Conservation (phyloP, 2,797 vertebrate species). For the Enteromius argenteus region DNA sequence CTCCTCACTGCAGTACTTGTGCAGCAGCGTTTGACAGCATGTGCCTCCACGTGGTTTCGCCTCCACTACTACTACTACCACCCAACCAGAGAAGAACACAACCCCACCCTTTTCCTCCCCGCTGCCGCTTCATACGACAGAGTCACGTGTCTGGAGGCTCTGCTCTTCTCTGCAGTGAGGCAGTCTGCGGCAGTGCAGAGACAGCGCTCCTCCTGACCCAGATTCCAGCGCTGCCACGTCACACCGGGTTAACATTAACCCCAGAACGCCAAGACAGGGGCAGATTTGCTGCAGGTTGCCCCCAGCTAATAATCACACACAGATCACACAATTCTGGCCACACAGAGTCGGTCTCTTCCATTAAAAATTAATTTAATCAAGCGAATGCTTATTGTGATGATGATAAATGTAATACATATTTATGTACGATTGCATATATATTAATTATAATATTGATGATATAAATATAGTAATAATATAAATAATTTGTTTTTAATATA, state of each 20-base stretch:
- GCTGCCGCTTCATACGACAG: neutral
- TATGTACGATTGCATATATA: neutral
- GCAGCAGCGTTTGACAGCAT: slow-evolving; percentile 43
- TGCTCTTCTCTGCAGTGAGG: slow-evolving; percentile 12
- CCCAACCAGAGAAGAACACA: slow-evolving; percentile 44
- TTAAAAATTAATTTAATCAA: neutral
- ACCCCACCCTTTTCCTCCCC: slow-evolving; percentile 19
- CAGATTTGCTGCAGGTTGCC: slow-evolving; percentile 62
- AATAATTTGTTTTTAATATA: neutral
- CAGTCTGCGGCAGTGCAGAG: slow-evolving; percentile 46
- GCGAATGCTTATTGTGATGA: neutral
- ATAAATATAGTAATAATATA: neutral
- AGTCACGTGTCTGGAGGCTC: slow-evolving; percentile 15
- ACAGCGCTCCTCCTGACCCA: slow-evolving; percentile 77
- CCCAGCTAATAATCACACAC: slow-evolving; percentile 60
- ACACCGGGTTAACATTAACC: slow-evolving; percentile 70
- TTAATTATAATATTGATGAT: neutral
- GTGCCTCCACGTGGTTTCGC: slow-evolving; percentile 59
- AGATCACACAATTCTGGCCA: neutral
- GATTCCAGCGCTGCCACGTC: slow-evolving; percentile 71
- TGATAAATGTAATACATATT: neutral
- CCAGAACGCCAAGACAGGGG: slow-evolving; percentile 64
- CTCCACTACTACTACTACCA: slow-evolving; percentile 59
- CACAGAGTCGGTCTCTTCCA: neutral
- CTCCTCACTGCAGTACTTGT: slow-evolving; percentile 38